Evolutionary conservation across 1,140 invertebrate genomes (phyloP), one percentile per base, ranked within the genome.

Genomic region (Centruroides vittatus): DNA sequence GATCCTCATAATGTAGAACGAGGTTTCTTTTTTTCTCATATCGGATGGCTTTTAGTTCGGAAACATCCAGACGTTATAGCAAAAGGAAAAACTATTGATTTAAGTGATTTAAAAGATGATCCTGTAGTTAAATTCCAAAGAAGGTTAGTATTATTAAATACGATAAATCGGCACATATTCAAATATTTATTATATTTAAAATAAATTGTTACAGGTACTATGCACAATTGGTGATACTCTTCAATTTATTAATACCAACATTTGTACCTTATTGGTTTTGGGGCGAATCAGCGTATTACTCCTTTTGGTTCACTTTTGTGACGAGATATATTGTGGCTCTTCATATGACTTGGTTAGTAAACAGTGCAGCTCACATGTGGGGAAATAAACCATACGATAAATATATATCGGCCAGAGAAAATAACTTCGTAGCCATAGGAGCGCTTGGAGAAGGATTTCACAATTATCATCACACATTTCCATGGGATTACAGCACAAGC

Each of bases 11-110:
- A 97, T 73, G 89, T 91, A 3, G 90, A 80, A 8, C 79, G 93
- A 12, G 93, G 93, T 3, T 95, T 97, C 75, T 97, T 98, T 78
- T 98, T 97, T 74, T 81, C 93, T 1, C 94, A 98, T 70, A 80
- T 96, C 55, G 93, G 94, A 10, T 98, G 94, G 93, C 76, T 97
- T 48, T 72, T 97, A 34, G 85, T 86, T 62, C 86, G 82, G 61
- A 97, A 98, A 74, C 92, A 96, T 73, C 89, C 90, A 0, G 84
- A 92, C 58, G 85, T 97, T 9, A 89, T 81, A 66, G 77, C 76
- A 59, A 94, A 94, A 70, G 93, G 93, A 58, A 84, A 87, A 67
- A 78, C 80, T 59, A 79, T 97, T n/a, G 90, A 95, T 71, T 66
- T 95, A 35, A 85, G 81, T 48, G 94, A 98, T 74, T 76, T 98